Percentiles rank a stretch among this genome's conserved stretches.
Conservation (phyloP, 2,797 vertebrate genomes). For the Rhadinocentrus ornatus region DNA sequence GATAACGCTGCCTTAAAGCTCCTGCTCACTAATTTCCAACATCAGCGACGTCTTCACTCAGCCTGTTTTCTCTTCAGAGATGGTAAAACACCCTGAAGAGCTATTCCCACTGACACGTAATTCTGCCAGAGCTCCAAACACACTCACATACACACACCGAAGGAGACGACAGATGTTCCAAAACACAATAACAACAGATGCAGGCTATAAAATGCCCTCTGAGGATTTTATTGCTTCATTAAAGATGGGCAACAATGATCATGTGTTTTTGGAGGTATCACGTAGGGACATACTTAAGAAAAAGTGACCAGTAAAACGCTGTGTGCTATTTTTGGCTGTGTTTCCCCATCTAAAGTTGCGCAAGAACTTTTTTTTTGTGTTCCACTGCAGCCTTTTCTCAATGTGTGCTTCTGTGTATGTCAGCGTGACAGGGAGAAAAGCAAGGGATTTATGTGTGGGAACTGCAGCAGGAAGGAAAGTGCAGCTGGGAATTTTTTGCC, state of each 20-base stretch:
- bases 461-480: slow-evolving; percentile 59
- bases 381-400: slow-evolving; percentile 25
- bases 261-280: slow-evolving; percentile 32
- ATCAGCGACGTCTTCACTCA: slow-evolving; percentile 33
- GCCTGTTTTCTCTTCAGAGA: slow-evolving; percentile 60
- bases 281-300: slow-evolving; percentile 27
- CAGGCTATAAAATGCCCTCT: slow-evolving; percentile 72
- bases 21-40: slow-evolving; percentile 56
- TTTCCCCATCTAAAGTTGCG: slow-evolving; percentile 54
- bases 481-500: slow-evolving; percentile 76
- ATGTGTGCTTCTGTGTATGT: slow-evolving; percentile 32
- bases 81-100: slow-evolving; percentile 53
- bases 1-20: slow-evolving; percentile 30
- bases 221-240: slow-evolving; percentile 56
- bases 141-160: slow-evolving; percentile 47
- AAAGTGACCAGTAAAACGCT: slow-evolving; percentile 31
- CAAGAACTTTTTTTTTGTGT: slow-evolving; percentile 25
- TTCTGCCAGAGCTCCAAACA: slow-evolving; percentile 51
- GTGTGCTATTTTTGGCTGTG: slow-evolving; percentile 38
- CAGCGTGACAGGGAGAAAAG: slow-evolving; percentile 43
- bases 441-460: slow-evolving; percentile 59
- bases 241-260: slow-evolving; percentile 33
- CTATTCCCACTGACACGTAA: slow-evolving; percentile 43
- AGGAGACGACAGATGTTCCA: slow-evolving; percentile 78
- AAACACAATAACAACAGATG: slow-evolving; percentile 77